A percentile compares a stretch with the other conserved stretches of the same genome.
Conservation (phyloP, 2,113 vertebrate species). For the Boleophthalmus pectinirostris region DNA sequence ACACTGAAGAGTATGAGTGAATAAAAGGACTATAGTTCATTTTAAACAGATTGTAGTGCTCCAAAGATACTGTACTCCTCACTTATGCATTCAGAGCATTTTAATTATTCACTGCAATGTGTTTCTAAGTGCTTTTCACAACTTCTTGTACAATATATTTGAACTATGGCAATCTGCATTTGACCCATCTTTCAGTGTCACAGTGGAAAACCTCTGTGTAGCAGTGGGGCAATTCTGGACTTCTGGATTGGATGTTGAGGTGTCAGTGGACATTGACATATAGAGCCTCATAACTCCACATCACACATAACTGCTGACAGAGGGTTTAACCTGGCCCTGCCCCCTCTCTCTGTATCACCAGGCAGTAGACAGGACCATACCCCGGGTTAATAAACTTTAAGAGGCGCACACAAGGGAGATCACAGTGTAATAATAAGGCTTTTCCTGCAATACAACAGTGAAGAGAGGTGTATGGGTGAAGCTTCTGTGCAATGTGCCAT, state of each 20-base stretch:
- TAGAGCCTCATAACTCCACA: constrained; percentile 54
- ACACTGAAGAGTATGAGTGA: no score
- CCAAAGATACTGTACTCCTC: no score
- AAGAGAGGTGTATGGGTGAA: background rate
- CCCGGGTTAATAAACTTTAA: constrained; percentile 47
- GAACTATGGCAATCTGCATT: background rate
- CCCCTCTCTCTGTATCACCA: constrained; percentile 31
- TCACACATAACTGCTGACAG: constrained; percentile 62
- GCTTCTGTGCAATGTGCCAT: background rate
- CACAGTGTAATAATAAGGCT: background rate
- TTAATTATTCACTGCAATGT: no score
- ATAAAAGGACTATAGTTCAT: no score
- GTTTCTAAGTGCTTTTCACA: no score
- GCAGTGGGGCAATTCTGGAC: background rate
- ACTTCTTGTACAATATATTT: no score
- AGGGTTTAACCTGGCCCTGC: constrained; percentile 57
- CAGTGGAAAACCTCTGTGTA: background rate
- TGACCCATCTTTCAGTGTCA: background rate
- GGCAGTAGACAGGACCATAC: constrained; percentile 13
- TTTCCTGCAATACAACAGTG: background rate
- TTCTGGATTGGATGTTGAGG: constrained; percentile 19
- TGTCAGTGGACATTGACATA: constrained; percentile 51
- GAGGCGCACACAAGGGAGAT: constrained; percentile 31
- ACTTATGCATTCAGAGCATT: no score
- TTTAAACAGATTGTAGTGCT: no score